Evolutionary conservation across 2,797 vertebrate genomes (phyloP), one percentile per base, ranked within the genome.

Genomic region (Hirundo rustica): DNA sequence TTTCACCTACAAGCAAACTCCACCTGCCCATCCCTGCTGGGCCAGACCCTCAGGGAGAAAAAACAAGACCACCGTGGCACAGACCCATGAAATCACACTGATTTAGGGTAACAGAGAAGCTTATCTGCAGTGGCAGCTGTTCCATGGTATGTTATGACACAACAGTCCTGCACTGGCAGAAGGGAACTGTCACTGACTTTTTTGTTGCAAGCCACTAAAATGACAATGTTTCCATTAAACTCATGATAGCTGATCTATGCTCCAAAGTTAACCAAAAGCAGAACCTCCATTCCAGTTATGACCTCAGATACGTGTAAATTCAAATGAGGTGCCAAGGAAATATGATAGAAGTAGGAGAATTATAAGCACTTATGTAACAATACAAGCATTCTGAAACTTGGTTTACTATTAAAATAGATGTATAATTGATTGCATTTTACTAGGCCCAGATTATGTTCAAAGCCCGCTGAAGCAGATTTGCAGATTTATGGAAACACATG

Each of bases 271-370:
- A 96, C 88, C 90, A 86, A 96, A 97, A 97, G 88, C 93, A 96
- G 92, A 96, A 92, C 88, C 20, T 90, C 88, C 66, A 68, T 91
- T 95, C 77, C 72, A 89, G 71, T 95, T 95, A 96, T 96, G 95
- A 97, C 94, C 96, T 96, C 96, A 97, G 96, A 96, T 94, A 82
- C 54, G 91, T 77, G 93, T 95, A 96, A 93, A 96, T 87, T 97
- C 95, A 97, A 97, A 97, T 97, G 96, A 97, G 95, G 96, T 97
- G 96, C 86, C 94, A 95, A 77, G 60, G 97, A 97, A 97, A 97
- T 96, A 94, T 79, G 94, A 96, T 97, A 96, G 96, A 97, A 97
- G 95, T 96, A 87, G 57, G 85, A 97, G 94, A 96, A 95, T 92
- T 96, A 95, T 84, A 95, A 91, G 94, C 97, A 96, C 94, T 96